These are phyloP conservation scores for Nyctereutes procyonoides DNA, from an alignment of 2,113 vertebrate species.

Conservation along the genomic window DNA sequence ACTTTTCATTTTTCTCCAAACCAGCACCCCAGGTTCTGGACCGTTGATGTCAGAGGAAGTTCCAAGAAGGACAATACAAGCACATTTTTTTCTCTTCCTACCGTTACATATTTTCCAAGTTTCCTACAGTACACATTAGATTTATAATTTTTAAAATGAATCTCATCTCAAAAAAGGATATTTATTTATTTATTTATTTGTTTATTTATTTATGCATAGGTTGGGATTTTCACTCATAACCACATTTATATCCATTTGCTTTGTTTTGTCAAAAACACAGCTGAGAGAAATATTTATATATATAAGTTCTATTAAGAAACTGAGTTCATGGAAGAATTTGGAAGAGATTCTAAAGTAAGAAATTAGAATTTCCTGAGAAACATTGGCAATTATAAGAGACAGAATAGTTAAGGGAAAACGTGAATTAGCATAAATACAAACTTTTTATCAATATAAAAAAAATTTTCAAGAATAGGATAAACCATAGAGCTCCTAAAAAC, in stretches of 20 bases:
- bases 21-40: neutral
- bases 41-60: neutral
- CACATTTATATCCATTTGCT: neutral
- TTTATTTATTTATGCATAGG: neutral
- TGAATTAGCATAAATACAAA: neutral
- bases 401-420: neutral
- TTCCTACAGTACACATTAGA: neutral
- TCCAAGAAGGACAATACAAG: neutral
- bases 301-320: neutral
- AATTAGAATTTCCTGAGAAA: neutral
- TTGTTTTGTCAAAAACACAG: slow-evolving; percentile 18
- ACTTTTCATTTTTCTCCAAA: neutral
- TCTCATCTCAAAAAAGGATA: neutral
- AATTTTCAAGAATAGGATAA: neutral
- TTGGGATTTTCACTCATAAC: neutral
- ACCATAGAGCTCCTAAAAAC: neutral
- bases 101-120: neutral
- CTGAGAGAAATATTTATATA: neutral
- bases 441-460: neutral
- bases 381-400: neutral
- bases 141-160: slow-evolving; percentile 15
- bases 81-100: neutral
- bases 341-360: neutral
- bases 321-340: neutral
- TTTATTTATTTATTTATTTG: no score